Base-by-base conservation (phyloP, 92 coral and sea anemone genomes). In the Umimayanthus chanpuru region DNA sequence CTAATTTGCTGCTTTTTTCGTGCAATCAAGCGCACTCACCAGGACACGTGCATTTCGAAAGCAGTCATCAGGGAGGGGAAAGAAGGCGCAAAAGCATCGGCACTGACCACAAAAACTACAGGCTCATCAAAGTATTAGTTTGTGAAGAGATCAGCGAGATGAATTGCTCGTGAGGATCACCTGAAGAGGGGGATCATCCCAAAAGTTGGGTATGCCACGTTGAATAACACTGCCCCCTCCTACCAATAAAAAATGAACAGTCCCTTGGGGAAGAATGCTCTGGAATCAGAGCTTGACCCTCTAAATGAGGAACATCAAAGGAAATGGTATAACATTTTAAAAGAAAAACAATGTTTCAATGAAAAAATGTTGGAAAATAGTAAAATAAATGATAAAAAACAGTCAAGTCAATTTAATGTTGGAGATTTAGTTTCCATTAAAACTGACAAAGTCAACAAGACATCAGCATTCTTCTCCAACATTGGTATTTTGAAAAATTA, bases 11-110 rank as follows among this genome's bases (percentile, higher is more conserved):
- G 39, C 39, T 72, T 26, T 9, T 7, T 72, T 29, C 77, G 77
- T 32, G 44, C 25, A 73, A 73, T 73, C 77, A 32, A 73, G n/a
- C 77, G 77, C 77, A n/a, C 43, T 73, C n/a, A 73, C 77, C 77
- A 25, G 23, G 77, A 53, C 77, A 73, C 41, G 47, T 73, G 47
- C 77, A 32, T 12, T 73, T 73, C 23, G 11, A 73, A 73, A 32
- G 41, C 23, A 47, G 32, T 30, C 77, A 73, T 73, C 41, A 11
- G 77, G 77, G 77, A 73, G 77, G 77, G 77, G 77, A 73, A 18
- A 18, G 47, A 73, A 73, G 25, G n/a, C 68, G 68, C 68, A 18
- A 61, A 61, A 12, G 68, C 68, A 61, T 3, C 68, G 25, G 25
- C 68, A 26, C 68, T 61, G 68, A 61, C 25, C 68, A 20, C 68